These are phyloP conservation scores for Drosophila punjabiensis DNA, from an alignment of 1,140 invertebrate species.

Conservation along the genomic window DNA sequence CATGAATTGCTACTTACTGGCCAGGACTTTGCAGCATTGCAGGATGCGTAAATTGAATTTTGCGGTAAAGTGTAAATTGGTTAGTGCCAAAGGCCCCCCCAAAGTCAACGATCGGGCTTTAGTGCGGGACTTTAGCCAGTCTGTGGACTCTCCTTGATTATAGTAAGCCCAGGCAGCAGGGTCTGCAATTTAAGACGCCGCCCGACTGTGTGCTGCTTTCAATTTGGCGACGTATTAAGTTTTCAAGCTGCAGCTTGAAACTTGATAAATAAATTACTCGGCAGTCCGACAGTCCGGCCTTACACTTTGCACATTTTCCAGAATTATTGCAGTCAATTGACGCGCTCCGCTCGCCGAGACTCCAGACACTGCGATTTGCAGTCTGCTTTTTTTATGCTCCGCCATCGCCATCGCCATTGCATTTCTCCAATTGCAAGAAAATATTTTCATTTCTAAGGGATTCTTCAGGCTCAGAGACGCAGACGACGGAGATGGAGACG, in stretches of 20 bases:
- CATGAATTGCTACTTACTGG: constrained; percentile 54
- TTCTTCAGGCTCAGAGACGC: not conserved
- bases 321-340: constrained; percentile 84
- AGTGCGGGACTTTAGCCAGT: not conserved
- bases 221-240: constrained; percentile 81
- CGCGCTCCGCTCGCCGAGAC: constrained; percentile 44
- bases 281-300: constrained; percentile 47
- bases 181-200: constrained; percentile 31
- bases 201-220: constrained; percentile 55
- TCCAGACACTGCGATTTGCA: constrained; percentile 61
- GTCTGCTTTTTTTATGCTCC: constrained; percentile 36
- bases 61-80: constrained; percentile 53
- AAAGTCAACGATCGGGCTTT: constrained; percentile 31
- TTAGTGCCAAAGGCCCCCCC: constrained; percentile 3
- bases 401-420: constrained; percentile 2
- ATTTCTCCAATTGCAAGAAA: constrained; percentile 53
- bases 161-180: not conserved
- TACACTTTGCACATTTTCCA: constrained; percentile 75
- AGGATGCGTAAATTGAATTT: constrained; percentile 66
- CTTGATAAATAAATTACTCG: constrained; percentile 84
- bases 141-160: constrained; percentile 4
- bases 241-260: constrained; percentile 81
- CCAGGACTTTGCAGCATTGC: constrained; percentile 50
- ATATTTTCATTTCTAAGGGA: constrained; percentile 68
- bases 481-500: not conserved